Evolutionary conservation across 35 echinoderm and acorn worm species (phyloP).

Genomic region (Ophiothrix spiculata): DNA sequence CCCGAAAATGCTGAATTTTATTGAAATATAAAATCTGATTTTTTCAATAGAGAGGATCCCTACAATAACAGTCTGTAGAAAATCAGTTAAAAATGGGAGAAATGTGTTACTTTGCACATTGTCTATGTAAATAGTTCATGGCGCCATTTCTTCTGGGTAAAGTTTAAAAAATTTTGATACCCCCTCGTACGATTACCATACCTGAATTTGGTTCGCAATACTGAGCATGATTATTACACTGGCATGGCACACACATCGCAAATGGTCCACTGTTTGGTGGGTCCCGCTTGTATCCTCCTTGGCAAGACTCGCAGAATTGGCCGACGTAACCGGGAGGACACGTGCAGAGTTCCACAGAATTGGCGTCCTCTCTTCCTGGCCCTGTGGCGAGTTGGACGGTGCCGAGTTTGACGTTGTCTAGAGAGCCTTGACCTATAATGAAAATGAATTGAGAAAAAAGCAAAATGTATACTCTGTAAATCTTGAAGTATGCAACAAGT

Average conservation of each 20-base stretch:
- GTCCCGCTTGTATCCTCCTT: constrained; percentile 67
- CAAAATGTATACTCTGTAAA: background rate
- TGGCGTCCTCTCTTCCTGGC: constrained; percentile 27
- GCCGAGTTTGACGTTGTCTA: constrained; percentile 77
- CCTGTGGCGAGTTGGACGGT: constrained; percentile 62
- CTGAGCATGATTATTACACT: constrained; percentile 86
- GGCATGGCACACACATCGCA: constrained; percentile 81
- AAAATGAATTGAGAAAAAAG: background rate
- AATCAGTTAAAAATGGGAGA: no score
- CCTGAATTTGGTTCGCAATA: constrained; percentile 82
- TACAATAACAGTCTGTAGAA: no score
- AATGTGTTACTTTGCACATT: no score
- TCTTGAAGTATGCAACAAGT: no score
- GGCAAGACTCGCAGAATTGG: constrained; percentile 96
- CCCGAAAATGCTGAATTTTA: no score
- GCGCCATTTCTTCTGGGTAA: no score
- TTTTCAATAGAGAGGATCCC: no score
- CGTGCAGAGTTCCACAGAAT: constrained; percentile 80
- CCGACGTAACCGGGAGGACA: constrained; percentile 87
- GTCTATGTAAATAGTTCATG: no score
- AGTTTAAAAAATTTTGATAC: no score
- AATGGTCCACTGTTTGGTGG: constrained; percentile 70
- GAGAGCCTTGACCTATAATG: constrained; percentile 62
- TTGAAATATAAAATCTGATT: no score
- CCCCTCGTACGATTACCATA: no score